Evolutionary conservation across 2,113 vertebrate genomes (phyloP), one percentile per base, ranked within the genome.

Genomic region (Pituophis catenifer): DNA sequence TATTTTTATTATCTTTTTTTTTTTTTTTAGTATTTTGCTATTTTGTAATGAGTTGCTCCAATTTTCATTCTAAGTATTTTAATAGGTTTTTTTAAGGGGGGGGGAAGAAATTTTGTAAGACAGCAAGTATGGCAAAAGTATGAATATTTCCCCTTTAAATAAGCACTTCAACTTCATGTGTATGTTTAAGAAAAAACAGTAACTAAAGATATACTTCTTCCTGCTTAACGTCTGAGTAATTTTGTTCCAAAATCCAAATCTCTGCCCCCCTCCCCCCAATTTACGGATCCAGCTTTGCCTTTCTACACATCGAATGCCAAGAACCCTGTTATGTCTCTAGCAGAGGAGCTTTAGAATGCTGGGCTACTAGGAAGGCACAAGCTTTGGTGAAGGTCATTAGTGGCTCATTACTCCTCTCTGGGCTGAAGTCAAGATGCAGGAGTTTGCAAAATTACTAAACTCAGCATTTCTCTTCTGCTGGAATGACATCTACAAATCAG

Each of bases 391-490:
- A 53, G n/a, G 92, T 95, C 93, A 86, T 89, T 81, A 59, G 52
- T 89, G 86, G 81, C 44, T 96, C 57, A 58, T 19, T 94, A 57
- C 92, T 59, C n/a, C 33, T 26, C 90, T 11, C 94, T 94, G 94
- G 33, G 89, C 91, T 12, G 38, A 95, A 91, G 86, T 48, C 94
- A 94, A 93, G 93, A 65, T 57, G 29, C 48, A 86, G 33, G 29
- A 90, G 88, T 92, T 75, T 91, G 81, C 53, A 62, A 90, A 53
- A 7, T 48, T 65, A 54, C n/a, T 93, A 91, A 95, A 65, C 65
- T 92, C 93, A 91, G n/a, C 92, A 86, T 93, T 95, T 95, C 91
- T 93, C 12, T 55, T 33, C 91, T 88, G 50, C 50, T 92, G 53
- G 65, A 33, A 85, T n/a, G 91, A 93, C 0, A 0, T 85, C 59